Percentiles rank a stretch among this genome's conserved stretches.
These are phyloP conservation scores for Campylomormyrus numenius DNA, from an alignment of 2,113 vertebrate species.

Conservation along the genomic window DNA sequence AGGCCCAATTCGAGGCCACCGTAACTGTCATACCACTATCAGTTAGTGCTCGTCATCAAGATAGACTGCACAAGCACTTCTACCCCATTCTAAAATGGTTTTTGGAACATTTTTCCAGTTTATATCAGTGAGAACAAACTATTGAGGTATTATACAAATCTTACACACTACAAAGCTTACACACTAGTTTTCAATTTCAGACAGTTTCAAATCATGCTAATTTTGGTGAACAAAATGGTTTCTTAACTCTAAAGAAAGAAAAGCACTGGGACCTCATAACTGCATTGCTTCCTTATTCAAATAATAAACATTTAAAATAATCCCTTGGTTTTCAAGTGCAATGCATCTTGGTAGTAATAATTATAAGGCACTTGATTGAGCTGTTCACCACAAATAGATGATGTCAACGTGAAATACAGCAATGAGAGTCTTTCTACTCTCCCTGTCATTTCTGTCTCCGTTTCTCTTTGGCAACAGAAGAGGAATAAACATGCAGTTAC, in stretches of 20 bases:
- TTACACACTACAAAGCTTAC: not conserved
- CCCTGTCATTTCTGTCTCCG: not conserved
- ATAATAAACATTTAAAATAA: not conserved
- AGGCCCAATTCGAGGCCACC: not conserved
- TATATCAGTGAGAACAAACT: not conserved
- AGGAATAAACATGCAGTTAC: not conserved
- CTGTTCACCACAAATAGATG: not conserved
- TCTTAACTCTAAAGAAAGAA: not conserved
- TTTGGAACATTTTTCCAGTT: not conserved
- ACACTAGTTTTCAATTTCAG: not conserved
- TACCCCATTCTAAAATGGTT: not conserved
- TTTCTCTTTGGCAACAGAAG: not conserved
- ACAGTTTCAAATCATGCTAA: not conserved
- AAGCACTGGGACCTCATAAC: not conserved
- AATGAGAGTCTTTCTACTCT: not conserved
- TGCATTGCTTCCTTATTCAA: not conserved
- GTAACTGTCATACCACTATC: not conserved
- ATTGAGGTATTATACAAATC: not conserved
- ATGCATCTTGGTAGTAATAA: not conserved
- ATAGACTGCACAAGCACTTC: not conserved
- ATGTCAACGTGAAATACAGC: not conserved
- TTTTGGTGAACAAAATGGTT: not conserved
- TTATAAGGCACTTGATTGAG: not conserved
- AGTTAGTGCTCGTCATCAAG: not conserved
- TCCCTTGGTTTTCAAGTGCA: not conserved